These are phyloP conservation scores for Scyliorhinus canicula DNA, from an alignment of 2,797 vertebrate species.

Conservation along the genomic window DNA sequence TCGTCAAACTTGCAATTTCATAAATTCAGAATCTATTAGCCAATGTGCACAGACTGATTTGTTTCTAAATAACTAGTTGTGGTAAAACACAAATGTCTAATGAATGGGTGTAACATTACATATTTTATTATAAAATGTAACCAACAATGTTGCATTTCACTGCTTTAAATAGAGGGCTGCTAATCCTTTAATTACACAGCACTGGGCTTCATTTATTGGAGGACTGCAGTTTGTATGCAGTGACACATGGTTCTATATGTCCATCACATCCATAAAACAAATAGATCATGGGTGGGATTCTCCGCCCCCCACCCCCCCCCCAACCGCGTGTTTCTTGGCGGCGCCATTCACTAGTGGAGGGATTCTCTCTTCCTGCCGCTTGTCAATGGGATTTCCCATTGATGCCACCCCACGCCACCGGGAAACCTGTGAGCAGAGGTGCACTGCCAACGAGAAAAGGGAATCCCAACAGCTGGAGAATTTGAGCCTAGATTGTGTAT, in stretches of 20 bases:
- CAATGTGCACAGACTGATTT: background rate
- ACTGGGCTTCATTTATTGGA: background rate
- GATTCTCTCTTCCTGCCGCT: no score
- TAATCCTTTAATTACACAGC: background rate
- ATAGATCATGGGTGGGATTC: no score
- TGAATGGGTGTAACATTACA: background rate
- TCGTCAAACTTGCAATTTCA: background rate
- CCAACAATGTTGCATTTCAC: background rate
- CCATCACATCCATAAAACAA: background rate
- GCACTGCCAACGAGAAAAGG: no score
- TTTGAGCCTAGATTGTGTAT: no score
- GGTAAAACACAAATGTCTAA: background rate
- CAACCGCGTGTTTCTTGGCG: no score
- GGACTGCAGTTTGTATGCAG: background rate
- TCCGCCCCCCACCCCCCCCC: no score
- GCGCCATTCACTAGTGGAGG: no score
- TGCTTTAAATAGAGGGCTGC: background rate
- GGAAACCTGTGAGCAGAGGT: no score
- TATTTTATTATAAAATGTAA: background rate
- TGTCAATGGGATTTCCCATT: no score
- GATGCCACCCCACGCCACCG: no score
- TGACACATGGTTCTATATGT: background rate
- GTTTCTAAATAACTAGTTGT: background rate
- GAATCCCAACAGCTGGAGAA: no score
- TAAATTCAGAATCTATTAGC: constrained; percentile 2